Evolutionary conservation across 2,113 vertebrate genomes (phyloP), one percentile per base, ranked within the genome.

Genomic region (Parus major): DNA sequence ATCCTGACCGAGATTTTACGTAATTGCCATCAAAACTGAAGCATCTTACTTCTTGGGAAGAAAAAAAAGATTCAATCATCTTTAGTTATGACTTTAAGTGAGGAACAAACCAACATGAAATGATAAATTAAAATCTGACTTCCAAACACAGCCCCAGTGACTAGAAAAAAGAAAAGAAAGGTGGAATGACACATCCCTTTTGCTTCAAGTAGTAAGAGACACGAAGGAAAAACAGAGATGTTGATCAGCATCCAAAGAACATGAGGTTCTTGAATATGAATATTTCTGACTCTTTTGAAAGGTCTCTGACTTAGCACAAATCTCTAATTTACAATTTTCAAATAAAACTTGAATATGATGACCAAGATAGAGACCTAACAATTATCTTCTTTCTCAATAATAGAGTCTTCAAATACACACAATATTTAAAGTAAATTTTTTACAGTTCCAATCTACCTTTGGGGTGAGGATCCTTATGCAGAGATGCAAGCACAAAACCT

Each of bases 241-340:
- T 52, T 96, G 76, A 94, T 95, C 80, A 86, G 60, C 56, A 88
- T 86, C 82, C 75, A 90, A 76, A 86, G 79, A 94, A 94, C 60
- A 63, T 25, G 16, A 93, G 39, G 80, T 88, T 88, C 91, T 50
- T 81, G 47, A 77, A 96, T 86, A 89, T 53, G 31, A 41, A 46
- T 93, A 94, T 95, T 93, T 91, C 42, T 61, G 31, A 81, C 72
- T 92, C 52, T 81, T 78, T 75, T 90, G 76, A 90, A 92, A 95
- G 77, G 65, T 71, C 64, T 95, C 90, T 93, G 77, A 88, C 72
- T 75, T 47, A 77, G 59, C 59, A 92, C 24, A 88, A 63, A 77
- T 80, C 47, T 60, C 76, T 73, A 18, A 79, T 79, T 65, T 77
- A 82, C 17, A 39, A 33, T 55, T 55, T 87, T 47, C 10, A 73